Evolutionary conservation across 2,888 invertebrate genomes (phyloP), one percentile per base, ranked within the genome.

Genomic region (Tubulanus polymorphus): DNA sequence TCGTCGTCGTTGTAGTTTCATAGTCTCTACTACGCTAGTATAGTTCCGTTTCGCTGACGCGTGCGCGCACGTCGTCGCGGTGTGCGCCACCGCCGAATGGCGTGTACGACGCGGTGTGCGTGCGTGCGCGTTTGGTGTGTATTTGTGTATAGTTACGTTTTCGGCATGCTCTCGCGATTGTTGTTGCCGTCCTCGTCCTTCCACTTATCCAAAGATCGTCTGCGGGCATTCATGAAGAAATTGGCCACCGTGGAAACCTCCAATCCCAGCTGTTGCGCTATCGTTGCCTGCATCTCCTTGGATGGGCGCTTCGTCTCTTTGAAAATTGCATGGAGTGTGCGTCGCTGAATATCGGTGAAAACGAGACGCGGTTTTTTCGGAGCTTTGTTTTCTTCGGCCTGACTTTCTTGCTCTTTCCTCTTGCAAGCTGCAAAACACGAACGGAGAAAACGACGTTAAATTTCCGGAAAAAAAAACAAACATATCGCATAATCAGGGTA

Each of bases 241-340:
- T 99, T 99, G 50, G 97, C 96, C 57, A 97, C 96, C 12, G 97
- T 97, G 53, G 94, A 94, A 53, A 96, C 94, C 79, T 96, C 95
- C 66, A 97, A 84, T 61, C 96, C 95, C 71, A 97, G 83, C 79
- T 97, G 96, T 67, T 96, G 85, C 28, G 96, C 96, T 83, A 97
- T 97, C 72, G 96, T 96, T 73, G 96, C 94, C 84, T 97, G 97
- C 96, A 97, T 97, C 83, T 97, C 97, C 83, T 97, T 97, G 67
- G 94, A 95, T 69, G 97, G 97, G 81, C 97, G 86, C 81, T 97
- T 97, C 60, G 97, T 97, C 86, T 97, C 97, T 92, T 97, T 97
- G 88, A 97, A 97, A 87, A 97, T 97, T 85, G 96, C 97, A 87
- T 97, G 96, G 81, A 99, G 89, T 80, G 99, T 99, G 85, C 97